Percentiles rank a stretch among this genome's conserved stretches.
These are phyloP conservation scores for Zoanthus gigantus DNA, from an alignment of 92 coral and sea anemone species.

Conservation along the genomic window DNA sequence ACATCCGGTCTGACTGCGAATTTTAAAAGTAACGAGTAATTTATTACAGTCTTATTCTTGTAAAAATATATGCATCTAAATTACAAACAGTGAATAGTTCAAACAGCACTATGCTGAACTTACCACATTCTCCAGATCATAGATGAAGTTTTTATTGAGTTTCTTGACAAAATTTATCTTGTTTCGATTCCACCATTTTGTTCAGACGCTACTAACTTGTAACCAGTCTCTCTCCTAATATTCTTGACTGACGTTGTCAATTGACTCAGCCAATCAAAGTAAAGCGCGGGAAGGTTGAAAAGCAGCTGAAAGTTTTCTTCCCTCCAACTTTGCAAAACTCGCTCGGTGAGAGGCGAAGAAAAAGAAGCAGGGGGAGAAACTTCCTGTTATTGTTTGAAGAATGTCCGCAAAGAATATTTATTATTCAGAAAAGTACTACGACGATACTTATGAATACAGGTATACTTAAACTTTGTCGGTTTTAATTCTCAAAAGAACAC, in stretches of 20 bases:
- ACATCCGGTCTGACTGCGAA: too few relatives aligned
- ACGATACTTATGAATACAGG: slow-evolving; percentile 89
- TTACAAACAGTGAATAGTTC: too few relatives aligned
- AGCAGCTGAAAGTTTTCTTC: not conserved
- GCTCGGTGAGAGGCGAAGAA: not conserved
- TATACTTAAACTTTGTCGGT: slow-evolving; percentile 3
- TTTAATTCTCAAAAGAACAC: not conserved
- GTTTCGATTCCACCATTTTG: too few relatives aligned
- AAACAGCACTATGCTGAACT: not conserved
- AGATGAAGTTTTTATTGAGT: too few relatives aligned
- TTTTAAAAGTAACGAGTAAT: too few relatives aligned
- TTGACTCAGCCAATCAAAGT: slow-evolving; percentile 22
- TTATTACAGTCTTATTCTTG: too few relatives aligned
- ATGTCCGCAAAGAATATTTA: slow-evolving; percentile 87
- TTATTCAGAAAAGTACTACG: slow-evolving; percentile 90
- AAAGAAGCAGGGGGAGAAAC: not conserved
- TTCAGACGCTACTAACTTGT: not conserved
- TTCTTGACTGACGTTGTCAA: slow-evolving; percentile 32
- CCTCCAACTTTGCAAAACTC: too few relatives aligned
- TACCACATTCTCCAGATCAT: not conserved
- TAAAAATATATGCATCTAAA: not conserved
- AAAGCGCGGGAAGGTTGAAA: slow-evolving; percentile 44
- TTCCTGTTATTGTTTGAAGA: not conserved
- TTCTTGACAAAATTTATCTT: too few relatives aligned
- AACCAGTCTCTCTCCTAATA: slow-evolving; percentile 1